Evolutionary conservation across 1,140 invertebrate genomes (phyloP), one percentile per base, ranked within the genome.

Genomic region (Drosophila novamexicana): DNA sequence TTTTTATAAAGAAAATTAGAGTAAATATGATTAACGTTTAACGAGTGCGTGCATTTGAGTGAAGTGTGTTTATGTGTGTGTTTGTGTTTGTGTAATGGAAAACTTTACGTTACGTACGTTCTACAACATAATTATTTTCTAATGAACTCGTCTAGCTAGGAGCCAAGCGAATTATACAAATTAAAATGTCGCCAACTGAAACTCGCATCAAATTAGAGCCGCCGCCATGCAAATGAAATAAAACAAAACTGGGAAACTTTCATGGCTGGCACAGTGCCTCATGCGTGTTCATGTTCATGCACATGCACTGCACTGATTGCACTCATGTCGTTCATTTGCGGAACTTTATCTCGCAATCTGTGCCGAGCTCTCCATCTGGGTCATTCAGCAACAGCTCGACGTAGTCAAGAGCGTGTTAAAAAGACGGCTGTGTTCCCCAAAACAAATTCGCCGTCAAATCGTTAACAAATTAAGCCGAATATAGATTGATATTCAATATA

Each of bases 101-200:
- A 65, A 71, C 44, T 72, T 73, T 37, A 64, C 40, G 29, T 50
- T 34, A 70, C 56, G 59, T 34, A 70, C 56, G 49, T 50, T 56
- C 36, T 45, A 42, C 42, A 62, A 44, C 66, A 75, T 75, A 75
- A 63, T 63, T 75, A 70, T 75, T 75, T 69, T 69, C 66, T 69
- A 75, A 75, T 75, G 65, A 70, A 69, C 58, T 73, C 56, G 70
- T 67, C 59, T 8, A 70, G 58, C 69, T 65, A 22, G 42, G 37
- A 64, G 61, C 65, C 56, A 29, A 59, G 57, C 54, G 36, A 69
- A 57, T 74, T 74, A 69, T 45, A 62, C 65, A 74, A 69, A 74
- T 74, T 74, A 74, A 74, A 74, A 74, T 57, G 66, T 57, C 37
- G 52, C 14, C 58, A 75, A 65, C 62, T 71, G 16, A 71, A 71